These are phyloP conservation scores for Lagorchestes hirsutus DNA, from an alignment of 2,797 vertebrate genomes.

Conservation along the genomic window DNA sequence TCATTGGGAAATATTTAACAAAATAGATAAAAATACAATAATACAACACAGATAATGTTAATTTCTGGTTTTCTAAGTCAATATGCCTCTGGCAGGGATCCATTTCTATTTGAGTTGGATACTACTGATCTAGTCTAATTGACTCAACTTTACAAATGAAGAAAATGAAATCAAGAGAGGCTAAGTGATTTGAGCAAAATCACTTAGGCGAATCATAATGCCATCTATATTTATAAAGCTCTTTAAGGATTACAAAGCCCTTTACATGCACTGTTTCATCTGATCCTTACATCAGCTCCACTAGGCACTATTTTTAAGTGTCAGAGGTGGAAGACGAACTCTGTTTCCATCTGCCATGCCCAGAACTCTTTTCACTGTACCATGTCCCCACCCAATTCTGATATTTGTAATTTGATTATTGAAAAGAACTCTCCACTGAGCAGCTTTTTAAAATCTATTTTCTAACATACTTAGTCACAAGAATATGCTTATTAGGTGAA, in stretches of 20 bases:
- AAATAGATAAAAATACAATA: background rate
- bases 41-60: background rate
- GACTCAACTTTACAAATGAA: background rate
- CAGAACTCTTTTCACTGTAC: background rate
- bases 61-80: background rate
- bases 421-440: conserved; percentile 25
- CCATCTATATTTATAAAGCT: background rate
- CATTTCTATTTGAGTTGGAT: background rate
- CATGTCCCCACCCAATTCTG: background rate
- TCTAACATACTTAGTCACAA: conserved; percentile 34
- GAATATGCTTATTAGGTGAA: conserved; percentile 29
- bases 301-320: background rate
- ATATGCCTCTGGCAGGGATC: background rate
- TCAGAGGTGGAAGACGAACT: background rate
- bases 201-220: background rate
- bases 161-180: background rate
- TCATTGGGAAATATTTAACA: background rate
- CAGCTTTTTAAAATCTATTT: conserved; percentile 54
- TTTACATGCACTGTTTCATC: background rate
- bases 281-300: background rate
- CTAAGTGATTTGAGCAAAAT: background rate
- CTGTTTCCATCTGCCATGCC: background rate
- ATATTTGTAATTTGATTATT: background rate
- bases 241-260: background rate
- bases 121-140: background rate